These are phyloP conservation scores for Ceyx erithaca DNA, from an alignment of 2,797 vertebrate species.

Conservation along the genomic window DNA sequence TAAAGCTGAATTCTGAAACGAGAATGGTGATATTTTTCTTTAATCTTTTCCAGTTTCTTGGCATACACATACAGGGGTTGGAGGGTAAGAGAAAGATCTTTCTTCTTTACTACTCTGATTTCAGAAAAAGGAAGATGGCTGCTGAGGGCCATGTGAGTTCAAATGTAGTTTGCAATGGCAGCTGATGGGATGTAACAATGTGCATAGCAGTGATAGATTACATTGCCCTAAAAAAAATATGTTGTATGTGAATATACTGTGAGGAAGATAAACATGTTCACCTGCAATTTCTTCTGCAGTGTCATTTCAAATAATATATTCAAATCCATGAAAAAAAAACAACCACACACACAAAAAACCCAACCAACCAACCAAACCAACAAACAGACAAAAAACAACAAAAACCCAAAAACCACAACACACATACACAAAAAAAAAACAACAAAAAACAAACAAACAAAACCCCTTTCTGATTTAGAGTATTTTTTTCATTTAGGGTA, in stretches of 20 bases:
- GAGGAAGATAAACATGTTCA: neutral
- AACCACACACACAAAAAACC: too few species aligned
- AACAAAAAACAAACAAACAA: too few species aligned
- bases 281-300: neutral
- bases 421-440: too few species aligned
- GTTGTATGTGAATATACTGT: neutral
- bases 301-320: neutral
- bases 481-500: neutral
- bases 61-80: accelerated
- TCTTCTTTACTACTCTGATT: neutral
- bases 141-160: neutral
- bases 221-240: neutral
- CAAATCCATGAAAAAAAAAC: neutral
- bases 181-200: neutral
- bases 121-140: neutral
- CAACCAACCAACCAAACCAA: too few species aligned
- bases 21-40: neutral
- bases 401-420: too few species aligned
- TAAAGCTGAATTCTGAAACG: neutral
- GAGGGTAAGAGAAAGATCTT: neutral
- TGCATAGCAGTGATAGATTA: neutral
- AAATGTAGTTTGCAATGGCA: neutral
- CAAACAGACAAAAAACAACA: too few species aligned
- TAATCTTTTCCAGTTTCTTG: neutral
- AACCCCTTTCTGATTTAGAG: accelerated